Percentiles rank a stretch among this genome's conserved stretches.
Conservation (phyloP, 2,888 invertebrate genomes). For the Lepidonotus clava region DNA sequence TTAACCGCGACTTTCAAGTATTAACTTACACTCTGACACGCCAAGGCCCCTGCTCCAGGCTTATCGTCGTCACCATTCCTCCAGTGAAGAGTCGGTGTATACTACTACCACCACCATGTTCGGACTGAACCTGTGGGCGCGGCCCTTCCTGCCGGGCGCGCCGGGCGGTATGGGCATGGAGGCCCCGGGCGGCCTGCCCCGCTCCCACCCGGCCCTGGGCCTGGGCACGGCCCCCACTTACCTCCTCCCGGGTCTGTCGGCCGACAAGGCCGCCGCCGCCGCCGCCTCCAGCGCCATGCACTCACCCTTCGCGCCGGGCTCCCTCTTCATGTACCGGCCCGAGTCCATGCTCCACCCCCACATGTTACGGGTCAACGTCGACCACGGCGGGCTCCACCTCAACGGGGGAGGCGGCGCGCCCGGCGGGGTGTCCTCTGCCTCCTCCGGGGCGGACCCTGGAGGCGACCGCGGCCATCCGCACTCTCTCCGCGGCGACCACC, state of each 20-base stretch:
- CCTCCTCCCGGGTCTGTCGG: slow-evolving; percentile 49
- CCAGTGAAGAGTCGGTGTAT: too few relatives aligned
- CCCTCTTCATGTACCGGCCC: slow-evolving; percentile 55
- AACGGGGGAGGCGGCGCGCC: background rate
- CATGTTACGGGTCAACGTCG: slow-evolving; percentile 49
- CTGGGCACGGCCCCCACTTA: slow-evolving; percentile 42
- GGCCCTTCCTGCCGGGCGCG: slow-evolving; percentile 44
- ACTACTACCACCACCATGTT: slow-evolving; percentile 48
- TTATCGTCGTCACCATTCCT: too few relatives aligned
- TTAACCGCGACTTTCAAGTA: too few relatives aligned
- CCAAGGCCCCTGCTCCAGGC: too few relatives aligned
- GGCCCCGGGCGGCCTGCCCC: slow-evolving; percentile 42
- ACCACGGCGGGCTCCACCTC: slow-evolving; percentile 10
- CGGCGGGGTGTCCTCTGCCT: background rate
- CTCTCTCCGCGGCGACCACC: slow-evolving; percentile 21
- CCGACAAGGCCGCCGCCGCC: slow-evolving; percentile 10
- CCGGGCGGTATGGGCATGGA: slow-evolving; percentile 42
- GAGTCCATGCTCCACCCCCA: slow-evolving; percentile 47
- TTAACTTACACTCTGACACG: too few relatives aligned
- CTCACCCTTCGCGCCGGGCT: slow-evolving; percentile 43
- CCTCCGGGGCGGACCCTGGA: background rate
- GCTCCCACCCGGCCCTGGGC: slow-evolving; percentile 49
- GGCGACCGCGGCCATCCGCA: background rate
- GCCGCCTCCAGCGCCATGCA: background rate
- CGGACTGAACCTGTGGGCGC: slow-evolving; percentile 51